A percentile compares a stretch with the other conserved stretches of the same genome.
phyloP scores from a whole-genome alignment of 1,140 invertebrate genomes.

The Lasioglossum albipes region DNA sequence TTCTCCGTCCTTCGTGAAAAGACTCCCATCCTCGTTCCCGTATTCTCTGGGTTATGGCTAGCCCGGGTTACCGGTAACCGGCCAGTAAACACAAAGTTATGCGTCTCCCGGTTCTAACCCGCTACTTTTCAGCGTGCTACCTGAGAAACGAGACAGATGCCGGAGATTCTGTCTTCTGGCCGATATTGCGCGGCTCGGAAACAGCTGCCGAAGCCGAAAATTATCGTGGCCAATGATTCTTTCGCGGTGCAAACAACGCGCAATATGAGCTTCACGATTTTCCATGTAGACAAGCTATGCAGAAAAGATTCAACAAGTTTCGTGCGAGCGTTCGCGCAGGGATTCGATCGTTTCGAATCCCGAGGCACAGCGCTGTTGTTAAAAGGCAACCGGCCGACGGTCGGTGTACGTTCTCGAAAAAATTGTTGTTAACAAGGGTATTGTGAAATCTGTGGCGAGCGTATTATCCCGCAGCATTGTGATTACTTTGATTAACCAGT shows the following conservation, averaged over 20 bases:
- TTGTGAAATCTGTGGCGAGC: background rate
- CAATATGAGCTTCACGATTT: too few relatives aligned
- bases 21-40: slow-evolving; percentile 9
- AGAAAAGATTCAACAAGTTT: too few relatives aligned
- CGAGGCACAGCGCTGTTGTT: too few relatives aligned
- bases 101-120: slow-evolving; percentile 27
- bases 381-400: too few relatives aligned
- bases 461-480: background rate
- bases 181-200: background rate
- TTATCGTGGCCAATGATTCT: background rate
- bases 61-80: slow-evolving; percentile 38
- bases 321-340: too few relatives aligned
- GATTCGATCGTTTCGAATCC: too few relatives aligned
- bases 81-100: slow-evolving; percentile 45
- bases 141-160: background rate
- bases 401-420: background rate
- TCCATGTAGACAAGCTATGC: too few relatives aligned
- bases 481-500: slow-evolving; percentile 5
- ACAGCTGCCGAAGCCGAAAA: background rate
- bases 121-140: slow-evolving; percentile 24
- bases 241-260: too few relatives aligned
- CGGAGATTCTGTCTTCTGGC: background rate
- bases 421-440: background rate
- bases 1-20: slow-evolving; percentile 4
- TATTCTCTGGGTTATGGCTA: slow-evolving; percentile 33